Percentiles rank a stretch among this genome's conserved stretches.
Evolutionary conservation across 2,113 vertebrate genomes (phyloP).

Genomic region (Nyctereutes procyonoides): DNA sequence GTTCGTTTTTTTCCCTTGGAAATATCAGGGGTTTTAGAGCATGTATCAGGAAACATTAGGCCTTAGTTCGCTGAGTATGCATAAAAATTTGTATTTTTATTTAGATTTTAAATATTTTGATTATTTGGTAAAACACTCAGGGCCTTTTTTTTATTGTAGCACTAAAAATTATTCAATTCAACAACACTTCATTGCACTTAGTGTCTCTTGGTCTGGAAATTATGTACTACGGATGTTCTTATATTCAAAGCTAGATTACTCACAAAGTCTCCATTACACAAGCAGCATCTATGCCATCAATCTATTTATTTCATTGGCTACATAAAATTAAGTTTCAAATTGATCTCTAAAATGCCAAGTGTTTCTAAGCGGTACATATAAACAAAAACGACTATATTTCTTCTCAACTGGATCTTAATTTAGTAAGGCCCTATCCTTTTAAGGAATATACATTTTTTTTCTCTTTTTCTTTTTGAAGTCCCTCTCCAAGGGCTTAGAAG

Average conservation of each 20-base stretch:
- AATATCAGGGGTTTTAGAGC: not conserved
- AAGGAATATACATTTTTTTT: not conserved
- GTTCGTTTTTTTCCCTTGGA: not conserved
- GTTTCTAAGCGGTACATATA: not conserved
- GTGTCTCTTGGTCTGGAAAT: not conserved
- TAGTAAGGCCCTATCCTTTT: conserved; percentile 8
- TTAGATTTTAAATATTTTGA: conserved; percentile 25
- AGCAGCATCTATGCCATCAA: not conserved
- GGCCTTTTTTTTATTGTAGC: conserved; percentile 1
- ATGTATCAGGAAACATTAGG: not conserved
- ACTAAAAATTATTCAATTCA: not conserved
- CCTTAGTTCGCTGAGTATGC: not conserved
- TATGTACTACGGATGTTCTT: not conserved
- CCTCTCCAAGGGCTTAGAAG: not conserved
- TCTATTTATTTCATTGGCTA: not conserved
- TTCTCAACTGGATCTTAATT: not conserved
- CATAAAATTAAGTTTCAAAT: not conserved
- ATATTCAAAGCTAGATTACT: conserved; percentile 26
- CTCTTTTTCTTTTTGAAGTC: not conserved
- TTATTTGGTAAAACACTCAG: not conserved
- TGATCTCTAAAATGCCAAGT: not conserved
- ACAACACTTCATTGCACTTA: not conserved
- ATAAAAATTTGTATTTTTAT: conserved; percentile 31
- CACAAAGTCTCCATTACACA: not conserved
- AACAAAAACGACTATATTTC: not conserved